These are phyloP conservation scores for Eretmochelys imbricata DNA, from an alignment of 2,113 vertebrate genomes.

Conservation along the genomic window DNA sequence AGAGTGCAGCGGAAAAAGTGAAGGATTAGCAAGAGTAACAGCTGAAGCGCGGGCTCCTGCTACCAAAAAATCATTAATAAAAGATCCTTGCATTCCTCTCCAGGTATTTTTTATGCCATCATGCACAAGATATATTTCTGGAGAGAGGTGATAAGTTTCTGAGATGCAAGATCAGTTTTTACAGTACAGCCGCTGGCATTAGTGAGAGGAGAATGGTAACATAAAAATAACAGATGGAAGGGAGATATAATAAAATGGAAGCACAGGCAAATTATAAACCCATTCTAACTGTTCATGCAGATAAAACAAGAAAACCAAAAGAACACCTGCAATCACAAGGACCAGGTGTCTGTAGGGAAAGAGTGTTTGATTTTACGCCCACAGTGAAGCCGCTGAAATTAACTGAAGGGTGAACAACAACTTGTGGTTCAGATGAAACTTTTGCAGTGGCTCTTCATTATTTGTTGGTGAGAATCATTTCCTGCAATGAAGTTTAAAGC, in stretches of 20 bases:
- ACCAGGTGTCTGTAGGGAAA: background rate
- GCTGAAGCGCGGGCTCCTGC: background rate
- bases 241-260: conserved; percentile 53
- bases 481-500: background rate
- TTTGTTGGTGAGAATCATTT: background rate
- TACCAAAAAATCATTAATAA: background rate
- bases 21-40: background rate
- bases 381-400: background rate
- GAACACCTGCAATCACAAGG: conserved; percentile 8
- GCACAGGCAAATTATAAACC: conserved; percentile 61
- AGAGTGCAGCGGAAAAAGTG: background rate
- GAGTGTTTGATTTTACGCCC: background rate
- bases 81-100: background rate
- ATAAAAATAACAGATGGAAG: conserved; percentile 65
- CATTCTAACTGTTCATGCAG: conserved; percentile 58
- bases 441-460: background rate
- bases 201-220: conserved; percentile 34
- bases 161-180: conserved; percentile 6
- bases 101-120: background rate
- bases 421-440: background rate
- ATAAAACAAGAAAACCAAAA: conserved; percentile 53
- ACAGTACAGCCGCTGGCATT: conserved; percentile 23
- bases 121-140: background rate
- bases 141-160: conserved; percentile 10
- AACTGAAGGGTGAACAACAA: background rate